Percentiles rank a stretch among this genome's conserved stretches.
These are phyloP conservation scores for Dolichoris vasculosae DNA, from an alignment of 1,140 invertebrate species.

Conservation along the genomic window DNA sequence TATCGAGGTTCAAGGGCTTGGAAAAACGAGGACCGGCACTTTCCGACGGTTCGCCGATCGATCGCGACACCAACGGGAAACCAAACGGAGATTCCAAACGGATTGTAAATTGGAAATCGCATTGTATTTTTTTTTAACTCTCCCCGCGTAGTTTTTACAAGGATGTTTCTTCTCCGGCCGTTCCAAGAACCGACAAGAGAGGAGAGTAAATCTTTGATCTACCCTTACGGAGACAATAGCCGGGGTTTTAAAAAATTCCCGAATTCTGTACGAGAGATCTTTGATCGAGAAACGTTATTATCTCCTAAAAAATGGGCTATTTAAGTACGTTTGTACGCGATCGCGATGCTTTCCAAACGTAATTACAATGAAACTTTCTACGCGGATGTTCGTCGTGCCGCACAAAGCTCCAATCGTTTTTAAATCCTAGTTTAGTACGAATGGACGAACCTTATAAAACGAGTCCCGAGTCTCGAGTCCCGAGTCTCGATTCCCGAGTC, in stretches of 20 bases:
- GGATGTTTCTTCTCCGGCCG: neutral
- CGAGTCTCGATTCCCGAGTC: no score
- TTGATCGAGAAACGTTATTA: neutral
- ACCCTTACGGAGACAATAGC: neutral
- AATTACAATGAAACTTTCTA: neutral
- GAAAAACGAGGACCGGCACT: no score
- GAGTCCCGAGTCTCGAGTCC: no score
- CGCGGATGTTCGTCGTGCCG: no score
- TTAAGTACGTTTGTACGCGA: neutral
- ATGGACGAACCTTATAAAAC: no score
- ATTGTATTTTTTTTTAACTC: constrained; percentile 20
- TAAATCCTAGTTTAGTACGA: no score
- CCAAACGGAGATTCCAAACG: neutral
- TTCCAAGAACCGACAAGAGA: neutral
- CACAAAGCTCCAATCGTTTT: no score
- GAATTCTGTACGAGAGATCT: neutral
- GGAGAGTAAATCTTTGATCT: constrained; percentile 1
- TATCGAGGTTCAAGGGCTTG: neutral
- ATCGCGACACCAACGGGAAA: neutral
- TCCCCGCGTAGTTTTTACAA: neutral
- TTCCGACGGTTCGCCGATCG: neutral
- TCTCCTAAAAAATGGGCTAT: neutral
- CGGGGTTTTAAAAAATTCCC: neutral
- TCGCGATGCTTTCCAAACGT: neutral
- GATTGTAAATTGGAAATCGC: neutral